Evolutionary conservation across 2,888 invertebrate species (phyloP).

Genomic region (Leptopilina drosophilae): DNA sequence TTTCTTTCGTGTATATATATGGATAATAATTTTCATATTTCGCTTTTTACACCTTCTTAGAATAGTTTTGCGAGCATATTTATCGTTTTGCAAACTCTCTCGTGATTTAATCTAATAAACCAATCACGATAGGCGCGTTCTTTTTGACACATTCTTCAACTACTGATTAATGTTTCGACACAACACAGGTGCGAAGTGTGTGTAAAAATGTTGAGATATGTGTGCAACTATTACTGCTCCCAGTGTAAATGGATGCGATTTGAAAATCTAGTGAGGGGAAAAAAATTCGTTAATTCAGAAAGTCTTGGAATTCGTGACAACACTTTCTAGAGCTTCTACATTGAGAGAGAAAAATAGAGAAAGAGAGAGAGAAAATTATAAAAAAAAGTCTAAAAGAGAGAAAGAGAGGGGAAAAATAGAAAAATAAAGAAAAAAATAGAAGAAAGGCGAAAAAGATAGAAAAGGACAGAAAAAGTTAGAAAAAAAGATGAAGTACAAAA

Average conservation of each 20-base stretch:
- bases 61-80: conserved; percentile 1
- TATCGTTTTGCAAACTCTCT: not conserved
- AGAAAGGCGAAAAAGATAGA: no score
- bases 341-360: not conserved
- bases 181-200: conserved; percentile 13
- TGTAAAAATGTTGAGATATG: conserved; percentile 10
- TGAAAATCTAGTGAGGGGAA: not conserved
- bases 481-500: no score
- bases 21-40: not conserved
- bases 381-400: no score
- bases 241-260: conserved; percentile 23
- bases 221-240: conserved; percentile 4
- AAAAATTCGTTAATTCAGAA: conserved; percentile 25
- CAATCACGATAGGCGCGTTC: conserved; percentile 24
- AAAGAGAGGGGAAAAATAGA: no score
- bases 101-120: conserved; percentile 17
- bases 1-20: not conserved
- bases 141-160: conserved; percentile 27
- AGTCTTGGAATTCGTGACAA: conserved; percentile 24
- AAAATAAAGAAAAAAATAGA: no score
- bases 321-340: conserved; percentile 29
- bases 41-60: not conserved
- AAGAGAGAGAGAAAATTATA: no score
- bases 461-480: no score
- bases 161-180: conserved; percentile 23